These are phyloP conservation scores for Hyposmocoma kahamanoa DNA, from an alignment of 1,140 invertebrate species.

Conservation along the genomic window DNA sequence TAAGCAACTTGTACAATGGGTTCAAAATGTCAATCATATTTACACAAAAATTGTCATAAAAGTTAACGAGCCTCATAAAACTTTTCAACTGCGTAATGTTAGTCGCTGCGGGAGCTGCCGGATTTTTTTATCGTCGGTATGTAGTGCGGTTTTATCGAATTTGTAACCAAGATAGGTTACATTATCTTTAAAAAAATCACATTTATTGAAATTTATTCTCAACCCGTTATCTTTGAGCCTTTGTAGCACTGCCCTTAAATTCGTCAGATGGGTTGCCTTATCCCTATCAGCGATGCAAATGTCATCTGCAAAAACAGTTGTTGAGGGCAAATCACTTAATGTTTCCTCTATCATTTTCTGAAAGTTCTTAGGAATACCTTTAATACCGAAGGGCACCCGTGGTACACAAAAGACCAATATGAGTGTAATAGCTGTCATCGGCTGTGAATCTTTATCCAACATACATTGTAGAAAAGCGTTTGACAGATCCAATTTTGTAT, in stretches of 20 bases:
- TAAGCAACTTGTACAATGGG: slow-evolving; percentile 36
- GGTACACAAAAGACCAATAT: slow-evolving; percentile 36
- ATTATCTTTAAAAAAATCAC: slow-evolving; percentile 28
- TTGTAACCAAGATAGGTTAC: slow-evolving; percentile 31
- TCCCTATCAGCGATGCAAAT: slow-evolving; percentile 21
- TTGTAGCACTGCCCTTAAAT: slow-evolving; percentile 12
- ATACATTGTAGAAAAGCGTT: slow-evolving; percentile 25
- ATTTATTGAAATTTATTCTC: slow-evolving; percentile 32
- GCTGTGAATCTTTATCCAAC: slow-evolving; percentile 21
- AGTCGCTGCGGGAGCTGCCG: slow-evolving; percentile 15
- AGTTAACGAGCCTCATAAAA: slow-evolving; percentile 34
- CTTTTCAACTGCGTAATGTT: slow-evolving; percentile 27
- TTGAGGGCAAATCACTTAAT: slow-evolving; percentile 14
- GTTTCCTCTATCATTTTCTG: slow-evolving; percentile 31
- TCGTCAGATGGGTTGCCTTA: slow-evolving; percentile 12
- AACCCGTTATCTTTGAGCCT: slow-evolving; percentile 12
- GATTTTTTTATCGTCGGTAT: slow-evolving; percentile 21
- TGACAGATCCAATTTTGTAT: slow-evolving; percentile 27
- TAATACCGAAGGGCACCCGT: slow-evolving; percentile 28
- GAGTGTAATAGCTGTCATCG: slow-evolving; percentile 31
- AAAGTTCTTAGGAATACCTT: slow-evolving; percentile 29
- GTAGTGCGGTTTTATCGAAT: slow-evolving; percentile 27
- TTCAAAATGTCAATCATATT: slow-evolving; percentile 29
- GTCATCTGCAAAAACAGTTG: slow-evolving; percentile 23
- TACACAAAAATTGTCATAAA: slow-evolving; percentile 42